Base-by-base conservation (phyloP, 2,888 invertebrate species). In the Hirtodrosophila confusa region DNA sequence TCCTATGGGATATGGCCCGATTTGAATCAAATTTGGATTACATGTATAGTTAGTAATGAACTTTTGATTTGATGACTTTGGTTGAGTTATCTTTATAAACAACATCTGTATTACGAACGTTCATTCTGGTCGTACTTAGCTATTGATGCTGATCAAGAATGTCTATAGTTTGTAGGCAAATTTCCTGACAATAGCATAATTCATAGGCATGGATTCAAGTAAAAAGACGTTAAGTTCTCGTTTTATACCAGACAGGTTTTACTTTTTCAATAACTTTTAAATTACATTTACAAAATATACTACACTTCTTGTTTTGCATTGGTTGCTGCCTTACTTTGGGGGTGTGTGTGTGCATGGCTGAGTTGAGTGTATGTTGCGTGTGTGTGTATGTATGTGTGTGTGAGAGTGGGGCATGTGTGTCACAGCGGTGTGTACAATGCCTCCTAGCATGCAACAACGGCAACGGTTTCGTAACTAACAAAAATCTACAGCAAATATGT, bases 241-340 rank as follows among this genome's bases (percentile, higher is more conserved):
- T 63, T 63, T 69, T 63, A 57, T 40, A 67, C 51, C 48, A 66
- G 27, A 63, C 36, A 58, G 63, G 73, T 51, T 65, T 53, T 73
- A 64, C 12, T 55, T 67, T 73, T 63, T 67, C 43, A 54, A 86
- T 63, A 80, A 70, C 45, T 63, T 62, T 76, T 64, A 24, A 62
- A 71, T 82, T 62, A 67, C 54, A 67, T 65, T 80, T 79, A 86
- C 39, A 80, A 80, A 80, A 78, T 78, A 85, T 78, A 68, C 45
- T 74, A 69, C 56, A 74, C 55, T 61, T 51, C 40, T 60, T 70
- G 17, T 43, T 45, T 41, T 41, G 35, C 51, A 55, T 63, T 35
- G 51, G 41, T 58, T 24, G 51, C 72, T 75, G 58, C 60, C 58
- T 35, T 43, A 37, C 24, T 37, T 27, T 56, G 27, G 11, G 10